These are phyloP conservation scores for Pipistrellus pipistrellus DNA, from an alignment of 2,797 vertebrate species.

Conservation along the genomic window DNA sequence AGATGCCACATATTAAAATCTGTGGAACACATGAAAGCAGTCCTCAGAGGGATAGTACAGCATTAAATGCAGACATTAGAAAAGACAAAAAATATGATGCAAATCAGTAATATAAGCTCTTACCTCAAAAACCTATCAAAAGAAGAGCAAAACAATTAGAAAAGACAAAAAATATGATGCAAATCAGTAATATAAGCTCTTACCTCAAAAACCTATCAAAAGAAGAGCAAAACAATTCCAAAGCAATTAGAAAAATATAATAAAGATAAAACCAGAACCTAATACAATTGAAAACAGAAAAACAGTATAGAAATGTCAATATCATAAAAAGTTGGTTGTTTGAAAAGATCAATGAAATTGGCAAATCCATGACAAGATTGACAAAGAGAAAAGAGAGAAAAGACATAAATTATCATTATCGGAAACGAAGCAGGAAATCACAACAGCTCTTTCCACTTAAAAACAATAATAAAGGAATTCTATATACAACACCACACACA, in stretches of 20 bases:
- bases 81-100: not conserved
- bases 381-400: not conserved
- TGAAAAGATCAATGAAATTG: not conserved
- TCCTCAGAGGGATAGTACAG: not conserved
- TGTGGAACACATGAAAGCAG: not conserved
- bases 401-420: slow-evolving; percentile 10
- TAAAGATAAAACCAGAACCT: not conserved
- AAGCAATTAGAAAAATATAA: not conserved
- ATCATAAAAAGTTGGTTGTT: slow-evolving; percentile 28
- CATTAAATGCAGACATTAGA: not conserved
- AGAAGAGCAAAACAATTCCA: not conserved
- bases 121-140: not conserved
- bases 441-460: not conserved
- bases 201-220: not conserved
- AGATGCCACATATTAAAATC: not conserved
- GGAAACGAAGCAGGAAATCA: slow-evolving; percentile 13
- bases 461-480: slow-evolving; percentile 30
- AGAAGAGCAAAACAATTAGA: not conserved
- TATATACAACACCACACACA: not conserved
- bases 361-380: not conserved
- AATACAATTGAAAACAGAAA: not conserved
- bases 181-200: not conserved
- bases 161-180: not conserved
- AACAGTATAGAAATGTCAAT: not conserved
- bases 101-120: not conserved